Conservation (phyloP, 2,888 invertebrate genomes). For the Dioctria rufipes region DNA sequence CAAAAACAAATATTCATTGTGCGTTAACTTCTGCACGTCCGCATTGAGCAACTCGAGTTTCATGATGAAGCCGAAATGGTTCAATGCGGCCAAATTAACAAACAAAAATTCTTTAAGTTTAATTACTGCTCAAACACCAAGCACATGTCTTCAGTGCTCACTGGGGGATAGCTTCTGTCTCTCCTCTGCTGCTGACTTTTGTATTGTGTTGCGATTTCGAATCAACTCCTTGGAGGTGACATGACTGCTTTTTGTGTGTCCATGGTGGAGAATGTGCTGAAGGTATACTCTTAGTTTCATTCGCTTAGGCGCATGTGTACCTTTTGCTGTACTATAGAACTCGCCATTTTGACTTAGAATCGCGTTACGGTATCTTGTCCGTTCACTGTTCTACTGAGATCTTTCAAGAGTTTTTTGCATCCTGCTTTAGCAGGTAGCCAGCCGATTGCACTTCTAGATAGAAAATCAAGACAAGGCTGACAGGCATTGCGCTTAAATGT, state of each 20-base stretch:
- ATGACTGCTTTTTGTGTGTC: slow-evolving; percentile 28
- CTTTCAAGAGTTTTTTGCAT: slow-evolving; percentile 39
- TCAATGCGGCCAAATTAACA: slow-evolving; percentile 55
- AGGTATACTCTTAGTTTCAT: not conserved
- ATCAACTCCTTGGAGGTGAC: slow-evolving; percentile 17
- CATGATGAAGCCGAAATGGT: slow-evolving; percentile 42
- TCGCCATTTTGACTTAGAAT: slow-evolving; percentile 4
- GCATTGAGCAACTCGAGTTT: not conserved
- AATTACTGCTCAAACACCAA: slow-evolving; percentile 56
- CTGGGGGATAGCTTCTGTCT: not conserved
- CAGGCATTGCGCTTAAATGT: slow-evolving; percentile 60
- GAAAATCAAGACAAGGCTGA: slow-evolving; percentile 59
- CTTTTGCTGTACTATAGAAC: slow-evolving; percentile 6
- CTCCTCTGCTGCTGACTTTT: slow-evolving; percentile 16
- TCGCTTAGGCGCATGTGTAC: not conserved
- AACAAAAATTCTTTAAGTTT: slow-evolving; percentile 54
- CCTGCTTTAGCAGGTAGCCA: slow-evolving; percentile 51
- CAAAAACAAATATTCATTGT: slow-evolving; percentile 33
- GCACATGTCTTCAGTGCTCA: slow-evolving; percentile 28
- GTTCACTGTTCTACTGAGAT: slow-evolving; percentile 30
- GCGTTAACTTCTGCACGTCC: slow-evolving; percentile 50
- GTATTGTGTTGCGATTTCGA: not conserved
- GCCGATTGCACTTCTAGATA: slow-evolving; percentile 58
- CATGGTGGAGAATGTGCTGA: slow-evolving; percentile 27
- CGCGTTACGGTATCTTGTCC: slow-evolving; percentile 44